Conservation (phyloP, 2,113 vertebrate genomes). For the Grammomys dolichurus region DNA sequence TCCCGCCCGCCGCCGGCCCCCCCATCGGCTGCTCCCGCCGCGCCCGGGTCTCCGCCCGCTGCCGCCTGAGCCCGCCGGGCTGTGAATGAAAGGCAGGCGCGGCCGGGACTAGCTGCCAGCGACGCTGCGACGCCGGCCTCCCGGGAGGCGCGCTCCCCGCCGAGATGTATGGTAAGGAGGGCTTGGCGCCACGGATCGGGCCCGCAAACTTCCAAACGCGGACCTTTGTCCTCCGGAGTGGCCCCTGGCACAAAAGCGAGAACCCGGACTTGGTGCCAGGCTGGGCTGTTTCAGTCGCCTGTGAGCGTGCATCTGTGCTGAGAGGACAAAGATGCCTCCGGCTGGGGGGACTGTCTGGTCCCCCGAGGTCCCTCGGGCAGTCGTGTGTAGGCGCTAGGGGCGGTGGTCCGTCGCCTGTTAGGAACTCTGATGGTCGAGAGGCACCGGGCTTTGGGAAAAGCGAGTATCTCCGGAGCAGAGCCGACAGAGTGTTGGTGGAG, state of each 20-base stretch:
- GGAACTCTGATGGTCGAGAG: not conserved
- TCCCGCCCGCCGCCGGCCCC: slow-evolving; percentile 49
- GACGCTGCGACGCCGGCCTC: slow-evolving; percentile 69
- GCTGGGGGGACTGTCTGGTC: not conserved
- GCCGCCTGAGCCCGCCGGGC: slow-evolving; percentile 34
- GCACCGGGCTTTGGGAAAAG: not conserved
- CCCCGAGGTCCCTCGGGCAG: not conserved
- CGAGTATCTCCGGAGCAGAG: not conserved
- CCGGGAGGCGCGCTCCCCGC: slow-evolving; percentile 66
- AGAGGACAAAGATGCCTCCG: slow-evolving; percentile 73
- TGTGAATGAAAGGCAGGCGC: slow-evolving; percentile 73
- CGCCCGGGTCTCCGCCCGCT: slow-evolving; percentile 31
- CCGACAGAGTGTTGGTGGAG: slow-evolving; percentile 8
- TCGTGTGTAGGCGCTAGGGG: not conserved
- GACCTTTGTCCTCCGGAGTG: slow-evolving; percentile 61
- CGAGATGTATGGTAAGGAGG: slow-evolving; percentile 82
- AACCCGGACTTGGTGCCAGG: not conserved
- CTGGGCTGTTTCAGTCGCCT: not conserved
- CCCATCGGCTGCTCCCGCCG: not conserved
- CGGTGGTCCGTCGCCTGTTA: not conserved
- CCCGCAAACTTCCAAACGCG: slow-evolving; percentile 75
- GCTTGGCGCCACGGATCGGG: not conserved
- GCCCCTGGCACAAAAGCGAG: not conserved
- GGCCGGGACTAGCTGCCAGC: slow-evolving; percentile 57
- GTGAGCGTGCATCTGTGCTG: slow-evolving; percentile 37